phyloP scores from a whole-genome alignment of 1,140 invertebrate species.

The Sitodiplosis mosellana region DNA sequence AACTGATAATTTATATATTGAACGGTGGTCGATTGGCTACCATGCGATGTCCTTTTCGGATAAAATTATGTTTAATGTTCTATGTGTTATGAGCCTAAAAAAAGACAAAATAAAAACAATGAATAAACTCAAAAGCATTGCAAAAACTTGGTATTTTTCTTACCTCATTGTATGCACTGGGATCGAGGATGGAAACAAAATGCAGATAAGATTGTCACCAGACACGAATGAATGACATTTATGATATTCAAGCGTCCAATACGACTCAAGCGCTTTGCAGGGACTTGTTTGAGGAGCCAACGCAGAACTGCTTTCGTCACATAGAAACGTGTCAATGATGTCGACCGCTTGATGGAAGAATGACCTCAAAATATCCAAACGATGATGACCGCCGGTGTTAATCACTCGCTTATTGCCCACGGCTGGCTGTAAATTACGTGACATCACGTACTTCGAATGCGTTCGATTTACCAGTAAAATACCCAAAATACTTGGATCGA shows the following conservation, averaged over 20 bases:
- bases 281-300: not conserved
- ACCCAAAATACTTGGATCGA: slow-evolving; percentile 27
- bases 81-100: slow-evolving; percentile 28
- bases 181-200: slow-evolving; percentile 42
- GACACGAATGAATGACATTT: slow-evolving; percentile 54
- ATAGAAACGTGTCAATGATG: not conserved
- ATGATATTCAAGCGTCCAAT: slow-evolving; percentile 67
- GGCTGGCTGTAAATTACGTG: slow-evolving; percentile 35
- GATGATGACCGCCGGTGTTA: slow-evolving; percentile 30
- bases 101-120: not conserved
- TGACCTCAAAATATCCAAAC: slow-evolving; percentile 46
- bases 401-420: slow-evolving; percentile 28
- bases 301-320: slow-evolving; percentile 1
- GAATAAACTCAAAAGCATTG: not conserved
- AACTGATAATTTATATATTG: too few species aligned
- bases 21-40: slow-evolving; percentile 17
- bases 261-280: slow-evolving; percentile 36
- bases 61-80: slow-evolving; percentile 29
- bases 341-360: slow-evolving; percentile 47
- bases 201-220: slow-evolving; percentile 41
- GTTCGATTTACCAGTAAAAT: slow-evolving; percentile 47
- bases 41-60: slow-evolving; percentile 33
- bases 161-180: slow-evolving; percentile 48
- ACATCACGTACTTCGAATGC: slow-evolving; percentile 43
- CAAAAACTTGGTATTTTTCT: not conserved